phyloP scores from a whole-genome alignment of 2,888 invertebrate species.

The Orchestes rusci region DNA sequence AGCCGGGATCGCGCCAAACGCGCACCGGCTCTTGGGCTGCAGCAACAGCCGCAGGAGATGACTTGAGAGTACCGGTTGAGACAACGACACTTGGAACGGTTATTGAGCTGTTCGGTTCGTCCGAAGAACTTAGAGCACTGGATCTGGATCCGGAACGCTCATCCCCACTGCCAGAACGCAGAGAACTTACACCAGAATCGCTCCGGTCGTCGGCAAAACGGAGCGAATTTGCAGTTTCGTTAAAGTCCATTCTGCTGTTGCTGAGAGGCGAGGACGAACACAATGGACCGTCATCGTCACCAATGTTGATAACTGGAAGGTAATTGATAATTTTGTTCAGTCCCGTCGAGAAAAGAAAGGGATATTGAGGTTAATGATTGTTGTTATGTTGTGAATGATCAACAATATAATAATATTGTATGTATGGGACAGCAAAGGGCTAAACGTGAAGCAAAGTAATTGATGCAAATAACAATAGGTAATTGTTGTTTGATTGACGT shows the following conservation, averaged over 20 bases:
- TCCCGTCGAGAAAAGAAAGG: too few species aligned
- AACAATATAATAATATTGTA: too few species aligned
- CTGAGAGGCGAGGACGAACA: slow-evolving; percentile 37
- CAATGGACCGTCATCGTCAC: slow-evolving; percentile 45
- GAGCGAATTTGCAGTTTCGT: slow-evolving; percentile 30
- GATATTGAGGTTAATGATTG: too few species aligned
- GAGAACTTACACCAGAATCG: slow-evolving; percentile 61
- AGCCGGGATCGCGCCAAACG: slow-evolving; percentile 54
- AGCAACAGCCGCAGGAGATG: slow-evolving; percentile 1
- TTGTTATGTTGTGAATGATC: too few species aligned
- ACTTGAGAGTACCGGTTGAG: slow-evolving; percentile 24
- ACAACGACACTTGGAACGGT: slow-evolving; percentile 38
- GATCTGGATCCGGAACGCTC: slow-evolving; percentile 69
- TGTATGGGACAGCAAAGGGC: too few species aligned
- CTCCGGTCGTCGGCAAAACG: slow-evolving; percentile 42
- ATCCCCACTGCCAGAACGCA: slow-evolving; percentile 64
- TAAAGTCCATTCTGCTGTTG: slow-evolving; percentile 43
- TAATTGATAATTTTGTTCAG: too few species aligned
- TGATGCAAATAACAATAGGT: too few species aligned
- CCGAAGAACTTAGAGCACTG: slow-evolving; percentile 68
- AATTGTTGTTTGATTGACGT: too few species aligned
- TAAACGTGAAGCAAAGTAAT: too few species aligned
- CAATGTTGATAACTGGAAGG: too few species aligned
- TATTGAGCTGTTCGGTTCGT: slow-evolving; percentile 49
- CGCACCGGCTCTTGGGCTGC: slow-evolving; percentile 34